Base-by-base conservation (phyloP, 2,888 invertebrate genomes). In the Arge pagana region DNA sequence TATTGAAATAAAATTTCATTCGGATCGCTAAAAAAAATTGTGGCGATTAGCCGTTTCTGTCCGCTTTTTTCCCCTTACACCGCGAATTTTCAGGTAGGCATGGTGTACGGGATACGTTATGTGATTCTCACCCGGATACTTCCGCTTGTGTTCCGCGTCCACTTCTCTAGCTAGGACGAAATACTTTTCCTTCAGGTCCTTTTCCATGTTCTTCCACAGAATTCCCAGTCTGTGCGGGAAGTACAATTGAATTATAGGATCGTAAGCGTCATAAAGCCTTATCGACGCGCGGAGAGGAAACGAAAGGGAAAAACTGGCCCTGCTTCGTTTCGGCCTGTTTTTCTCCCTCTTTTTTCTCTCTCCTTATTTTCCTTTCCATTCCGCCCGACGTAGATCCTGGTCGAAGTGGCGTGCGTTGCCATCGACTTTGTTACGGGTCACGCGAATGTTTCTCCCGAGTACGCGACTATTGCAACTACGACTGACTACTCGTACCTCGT, bases 101-200 rank as follows among this genome's bases (percentile, higher is more conserved):
- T 71, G 81, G 81, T 45, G 80, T n/a, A n/a, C n/a, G n/a, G n/a
- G n/a, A n/a, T n/a, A 79, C 64, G 81, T 81, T 67, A 77, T 78
- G 78, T 74, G 8, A 76, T 70, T 65, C 76, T 67, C 73, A 82
- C 83, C 81, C 54, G 84, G 84, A 74, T 83, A 84, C 69, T 82
- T 83, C 63, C 77, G 78, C 71, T 84, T 84, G 70, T 85, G 85
- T 58, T 82, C 83, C 23, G 79, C 77, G 58, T 83, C 83, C 23
- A 82, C 81, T 55, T 78, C 73, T 55, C 81, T 78, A 2, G 84
- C 83, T 53, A 79, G 71, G 11, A 78, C 74, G 60, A 82, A 84
- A 67, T 83, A 84, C 59, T 77, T 77, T 56, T 79, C 80, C 66
- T 83, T 83, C 41, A 78, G 75, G n/a, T 78, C 77, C 43, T 78